Percentiles rank a stretch among this genome's conserved stretches.
These are phyloP conservation scores for Malurus cyaneus DNA, from an alignment of 2,113 vertebrate species.

Conservation along the genomic window DNA sequence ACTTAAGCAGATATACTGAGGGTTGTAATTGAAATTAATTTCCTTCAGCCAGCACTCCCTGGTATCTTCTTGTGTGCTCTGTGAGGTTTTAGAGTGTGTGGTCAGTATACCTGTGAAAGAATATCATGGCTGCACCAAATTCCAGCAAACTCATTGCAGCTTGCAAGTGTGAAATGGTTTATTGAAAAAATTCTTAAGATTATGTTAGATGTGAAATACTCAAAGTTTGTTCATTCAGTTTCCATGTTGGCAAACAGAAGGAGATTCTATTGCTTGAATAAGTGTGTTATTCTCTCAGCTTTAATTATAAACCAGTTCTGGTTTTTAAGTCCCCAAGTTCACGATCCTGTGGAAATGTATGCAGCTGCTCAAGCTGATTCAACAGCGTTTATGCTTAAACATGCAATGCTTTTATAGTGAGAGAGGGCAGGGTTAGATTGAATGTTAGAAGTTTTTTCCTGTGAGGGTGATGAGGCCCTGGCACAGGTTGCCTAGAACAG, in stretches of 20 bases:
- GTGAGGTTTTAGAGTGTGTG: not conserved
- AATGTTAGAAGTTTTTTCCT: not conserved
- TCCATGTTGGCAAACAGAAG: rapidly evolving
- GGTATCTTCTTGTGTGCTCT: not conserved
- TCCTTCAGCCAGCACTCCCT: not conserved
- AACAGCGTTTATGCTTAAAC: not conserved
- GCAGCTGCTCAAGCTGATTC: not conserved
- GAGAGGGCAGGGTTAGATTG: not conserved
- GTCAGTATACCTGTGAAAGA: not conserved
- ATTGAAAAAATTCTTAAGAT: not conserved
- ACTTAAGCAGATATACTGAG: not conserved
- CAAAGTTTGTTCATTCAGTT: not conserved
- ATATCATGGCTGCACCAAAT: rapidly evolving
- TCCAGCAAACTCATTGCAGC: not conserved
- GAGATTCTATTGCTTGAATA: not conserved
- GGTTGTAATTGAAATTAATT: not conserved
- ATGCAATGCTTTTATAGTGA: not conserved
- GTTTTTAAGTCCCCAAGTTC: not conserved
- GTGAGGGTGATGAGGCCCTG: not conserved
- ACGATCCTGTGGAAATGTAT: rapidly evolving
- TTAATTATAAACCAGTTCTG: not conserved
- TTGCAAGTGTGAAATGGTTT: not conserved
- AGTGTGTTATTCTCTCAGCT: rapidly evolving
- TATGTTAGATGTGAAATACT: not conserved
- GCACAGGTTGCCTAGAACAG: not conserved